These are phyloP conservation scores for Acipenser transmontanus DNA, from an alignment of 2,797 vertebrate species.

Conservation along the genomic window DNA sequence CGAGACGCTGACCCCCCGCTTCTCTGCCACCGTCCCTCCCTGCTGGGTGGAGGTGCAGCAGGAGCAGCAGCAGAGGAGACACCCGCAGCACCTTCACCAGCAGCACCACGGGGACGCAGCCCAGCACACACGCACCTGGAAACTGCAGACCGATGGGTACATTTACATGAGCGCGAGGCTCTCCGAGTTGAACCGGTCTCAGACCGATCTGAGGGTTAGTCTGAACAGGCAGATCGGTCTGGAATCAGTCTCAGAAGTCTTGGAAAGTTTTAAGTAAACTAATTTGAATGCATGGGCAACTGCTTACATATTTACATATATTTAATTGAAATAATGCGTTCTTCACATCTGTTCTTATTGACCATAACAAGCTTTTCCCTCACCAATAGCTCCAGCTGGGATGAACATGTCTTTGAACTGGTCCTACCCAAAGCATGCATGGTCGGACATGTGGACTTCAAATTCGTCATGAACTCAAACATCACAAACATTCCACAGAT, in stretches of 20 bases:
- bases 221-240: too few species aligned
- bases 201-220: background rate
- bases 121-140: conserved; percentile 96
- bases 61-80: conserved; percentile 92
- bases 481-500: conserved; percentile 97
- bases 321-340: too few species aligned
- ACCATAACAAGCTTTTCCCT: too few species aligned
- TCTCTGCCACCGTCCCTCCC: conserved; percentile 93
- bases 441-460: conserved; percentile 98
- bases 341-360: too few species aligned
- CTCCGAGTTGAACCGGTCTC: background rate
- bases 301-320: too few species aligned
- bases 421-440: conserved; percentile 98
- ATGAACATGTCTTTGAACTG: conserved; percentile 95
- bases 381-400: conserved; percentile 83
- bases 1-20: conserved; percentile 91
- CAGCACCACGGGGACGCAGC: conserved; percentile 97
- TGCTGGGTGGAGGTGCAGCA: conserved; percentile 98
- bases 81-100: conserved; percentile 94
- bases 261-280: too few species aligned
- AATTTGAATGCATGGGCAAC: too few species aligned
- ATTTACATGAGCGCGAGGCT: background rate
- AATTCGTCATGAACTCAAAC: conserved; percentile 94
- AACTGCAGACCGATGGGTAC: conserved; percentile 89
- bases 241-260: too few species aligned